Evolutionary conservation across 2,888 invertebrate species (phyloP).

Genomic region (Caenorhabditis becei): DNA sequence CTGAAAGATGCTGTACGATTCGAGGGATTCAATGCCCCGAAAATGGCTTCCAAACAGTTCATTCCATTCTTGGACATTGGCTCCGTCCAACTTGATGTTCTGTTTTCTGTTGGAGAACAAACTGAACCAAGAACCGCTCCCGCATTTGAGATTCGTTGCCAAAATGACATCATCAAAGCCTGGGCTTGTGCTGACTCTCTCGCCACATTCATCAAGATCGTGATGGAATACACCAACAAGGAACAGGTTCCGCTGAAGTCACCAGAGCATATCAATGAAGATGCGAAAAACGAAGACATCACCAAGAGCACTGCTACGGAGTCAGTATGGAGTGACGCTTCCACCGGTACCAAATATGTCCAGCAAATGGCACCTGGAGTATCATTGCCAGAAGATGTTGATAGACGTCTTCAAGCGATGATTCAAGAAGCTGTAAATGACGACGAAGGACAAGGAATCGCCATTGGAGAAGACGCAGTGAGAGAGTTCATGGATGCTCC

Average conservation of each 20-base stretch:
- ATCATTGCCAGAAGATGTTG: conserved; percentile 40
- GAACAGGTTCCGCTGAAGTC: conserved; percentile 56
- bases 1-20: conserved; percentile 52
- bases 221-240: conserved; percentile 71
- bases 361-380: conserved; percentile 33
- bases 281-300: conserved; percentile 34
- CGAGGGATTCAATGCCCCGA: conserved; percentile 32
- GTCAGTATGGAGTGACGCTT: conserved; percentile 59
- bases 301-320: conserved; percentile 41
- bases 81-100: conserved; percentile 68
- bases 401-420: conserved; percentile 57
- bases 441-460: conserved; percentile 41
- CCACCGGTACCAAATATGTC: conserved; percentile 36
- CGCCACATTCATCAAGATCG: conserved; percentile 70
- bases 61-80: conserved; percentile 70
- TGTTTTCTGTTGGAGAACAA: conserved; percentile 52
- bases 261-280: conserved; percentile 24
- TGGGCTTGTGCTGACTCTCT: conserved; percentile 80
- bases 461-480: conserved; percentile 64
- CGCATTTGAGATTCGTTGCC: conserved; percentile 67
- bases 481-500: conserved; percentile 49
- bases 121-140: conserved; percentile 56
- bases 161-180: conserved; percentile 63
- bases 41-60: conserved; percentile 43
- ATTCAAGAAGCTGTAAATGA: conserved; percentile 70